Evolutionary conservation across 2,888 invertebrate species (phyloP), one percentile per base, ranked within the genome.

Genomic region (Icerya purchasi): DNA sequence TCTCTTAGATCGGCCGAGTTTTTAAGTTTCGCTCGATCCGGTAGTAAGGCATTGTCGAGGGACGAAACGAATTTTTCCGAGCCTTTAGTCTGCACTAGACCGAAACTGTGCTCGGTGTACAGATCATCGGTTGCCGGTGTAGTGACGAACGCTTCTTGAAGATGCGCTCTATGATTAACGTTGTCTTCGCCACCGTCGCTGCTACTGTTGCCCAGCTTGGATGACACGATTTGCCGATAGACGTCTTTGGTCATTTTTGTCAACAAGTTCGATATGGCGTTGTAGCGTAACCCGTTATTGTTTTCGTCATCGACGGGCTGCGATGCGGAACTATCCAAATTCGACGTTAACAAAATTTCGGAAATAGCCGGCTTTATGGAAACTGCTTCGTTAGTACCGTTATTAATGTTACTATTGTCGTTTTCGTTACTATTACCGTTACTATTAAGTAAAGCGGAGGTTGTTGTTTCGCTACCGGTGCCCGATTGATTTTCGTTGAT

Each of bases 211-310:
- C 52, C 56, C 1, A 61, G 50, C 3, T 63, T 59, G 19, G 64
- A 60, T 36, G 57, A 61, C 18, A 77, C 77, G 20, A 77, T 65
- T 22, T 73, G 72, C 1, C 73, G 69, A 61, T 82, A 83, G 58
- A 81, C 80, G 64, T 79, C 77, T n/a, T 80, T 76, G 0, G 83
- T 83, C 65, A 79, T 77, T 59, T 76, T 74, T 36, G 84, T 86
- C 14, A 86, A 72, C 20, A 85, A 72, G 22, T 77, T 76, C 3
- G 79, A 74, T 55, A 75, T 70, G 65, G 63, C 1, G 36, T 36
- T 36, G 36, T 36, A 36, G 14, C 14, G 5, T 8, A 36, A 8
- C 5, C 14, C 14, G 68, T 66, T 23, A 65, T 66, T 56, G 67
- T 66, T 54, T 67, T 66, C 1, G 68, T 68, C 24, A 69, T 64